Percentiles rank a stretch among this genome's conserved stretches.
Evolutionary conservation across 1,140 invertebrate genomes (phyloP).

Genomic region (Hydropsyche tenuis): DNA sequence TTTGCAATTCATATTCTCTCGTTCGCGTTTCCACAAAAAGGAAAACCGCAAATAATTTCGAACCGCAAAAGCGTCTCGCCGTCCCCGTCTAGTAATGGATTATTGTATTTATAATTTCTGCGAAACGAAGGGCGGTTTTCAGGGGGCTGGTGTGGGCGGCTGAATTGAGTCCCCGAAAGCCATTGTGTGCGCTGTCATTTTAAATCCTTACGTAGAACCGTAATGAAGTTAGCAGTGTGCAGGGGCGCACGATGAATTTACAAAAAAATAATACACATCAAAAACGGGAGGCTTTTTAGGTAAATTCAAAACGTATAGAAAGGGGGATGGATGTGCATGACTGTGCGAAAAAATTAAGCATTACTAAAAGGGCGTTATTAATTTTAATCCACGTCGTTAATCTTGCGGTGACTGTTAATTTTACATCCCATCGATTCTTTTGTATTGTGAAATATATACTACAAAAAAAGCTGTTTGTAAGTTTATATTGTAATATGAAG

Average conservation of each 20-base stretch:
- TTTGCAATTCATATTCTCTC: too few relatives aligned
- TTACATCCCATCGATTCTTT: too few relatives aligned
- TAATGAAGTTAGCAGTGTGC: conserved; percentile 33
- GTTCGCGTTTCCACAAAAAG: too few relatives aligned
- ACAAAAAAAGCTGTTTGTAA: too few relatives aligned
- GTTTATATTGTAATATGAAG: too few relatives aligned
- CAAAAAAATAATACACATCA: conserved; percentile 12
- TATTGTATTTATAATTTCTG: conserved; percentile 37
- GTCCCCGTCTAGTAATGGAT: conserved; percentile 22
- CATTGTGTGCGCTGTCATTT: conserved; percentile 42
- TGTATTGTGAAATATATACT: too few relatives aligned
- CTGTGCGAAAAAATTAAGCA: conserved; percentile 16
- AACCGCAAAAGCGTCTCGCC: not conserved
- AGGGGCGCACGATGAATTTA: conserved; percentile 19
- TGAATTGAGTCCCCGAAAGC: conserved; percentile 38
- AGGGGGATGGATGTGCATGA: not conserved
- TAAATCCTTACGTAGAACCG: conserved; percentile 32
- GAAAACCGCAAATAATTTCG: not conserved
- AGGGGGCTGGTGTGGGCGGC: too few relatives aligned
- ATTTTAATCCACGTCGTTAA: not conserved
- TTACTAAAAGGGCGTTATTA: conserved; percentile 1
- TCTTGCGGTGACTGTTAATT: not conserved
- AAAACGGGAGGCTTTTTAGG: conserved; percentile 1
- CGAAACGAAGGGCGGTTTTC: not conserved
- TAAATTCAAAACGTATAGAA: not conserved